Conservation (phyloP, 2,113 vertebrate species). For the Ctenomys sociabilis region DNA sequence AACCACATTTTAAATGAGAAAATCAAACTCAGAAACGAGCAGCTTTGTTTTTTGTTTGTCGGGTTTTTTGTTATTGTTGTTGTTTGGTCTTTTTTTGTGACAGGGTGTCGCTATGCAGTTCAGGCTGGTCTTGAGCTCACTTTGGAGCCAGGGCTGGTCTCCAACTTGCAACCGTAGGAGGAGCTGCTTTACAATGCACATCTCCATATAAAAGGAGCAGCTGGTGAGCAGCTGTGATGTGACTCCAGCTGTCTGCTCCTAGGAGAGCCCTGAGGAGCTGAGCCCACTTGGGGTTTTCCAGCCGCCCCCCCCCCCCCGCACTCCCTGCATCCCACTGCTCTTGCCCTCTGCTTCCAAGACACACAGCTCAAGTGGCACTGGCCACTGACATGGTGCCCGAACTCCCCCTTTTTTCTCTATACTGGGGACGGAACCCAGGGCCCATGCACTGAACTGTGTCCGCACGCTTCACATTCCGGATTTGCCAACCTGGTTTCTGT, state of each 20-base stretch:
- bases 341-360: background rate
- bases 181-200: background rate
- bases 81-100: too few relatives aligned
- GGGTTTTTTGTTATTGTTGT: too few relatives aligned
- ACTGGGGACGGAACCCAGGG: background rate
- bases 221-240: background rate
- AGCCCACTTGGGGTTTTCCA: background rate
- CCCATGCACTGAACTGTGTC: background rate
- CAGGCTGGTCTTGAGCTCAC: too few relatives aligned
- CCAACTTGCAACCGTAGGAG: background rate
- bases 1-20: background rate
- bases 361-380: background rate
- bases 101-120: too few relatives aligned
- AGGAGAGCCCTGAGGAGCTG: background rate
- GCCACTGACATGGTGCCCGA: background rate
- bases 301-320: background rate
- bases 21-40: background rate
- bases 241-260: background rate
- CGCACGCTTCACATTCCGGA: background rate
- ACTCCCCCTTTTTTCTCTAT: background rate
- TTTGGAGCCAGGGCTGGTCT: too few relatives aligned
- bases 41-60: background rate
- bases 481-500: background rate
- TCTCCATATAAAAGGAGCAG: background rate
- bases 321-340: fast-evolving